Evolutionary conservation across 2,797 vertebrate species (phyloP).

Genomic region (Gallinago nigripennis): DNA sequence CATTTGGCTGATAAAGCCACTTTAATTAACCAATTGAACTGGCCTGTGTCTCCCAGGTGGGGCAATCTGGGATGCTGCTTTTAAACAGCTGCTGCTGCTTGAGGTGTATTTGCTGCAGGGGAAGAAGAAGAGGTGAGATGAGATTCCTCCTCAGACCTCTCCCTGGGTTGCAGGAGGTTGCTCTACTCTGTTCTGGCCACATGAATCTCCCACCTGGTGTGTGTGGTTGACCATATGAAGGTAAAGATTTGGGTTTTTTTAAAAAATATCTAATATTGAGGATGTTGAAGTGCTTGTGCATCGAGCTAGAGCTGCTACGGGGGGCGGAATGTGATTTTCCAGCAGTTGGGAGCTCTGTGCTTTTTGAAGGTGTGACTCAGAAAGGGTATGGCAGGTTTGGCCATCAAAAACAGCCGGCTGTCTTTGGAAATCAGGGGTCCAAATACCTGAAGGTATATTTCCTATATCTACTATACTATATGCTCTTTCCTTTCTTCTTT

Average conservation of each 20-base stretch:
- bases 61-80: background rate
- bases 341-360: background rate
- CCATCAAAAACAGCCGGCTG: background rate
- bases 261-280: background rate
- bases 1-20: background rate
- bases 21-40: constrained; percentile 2
- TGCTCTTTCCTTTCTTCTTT: background rate
- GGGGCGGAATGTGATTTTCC: background rate
- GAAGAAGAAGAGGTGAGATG: background rate
- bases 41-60: background rate
- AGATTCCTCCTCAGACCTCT: too few species aligned
- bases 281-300: background rate
- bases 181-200: background rate
- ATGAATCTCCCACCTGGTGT: background rate
- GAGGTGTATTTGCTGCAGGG: rapidly evolving
- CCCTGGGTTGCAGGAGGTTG: background rate
- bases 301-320: background rate
- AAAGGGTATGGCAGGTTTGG: background rate
- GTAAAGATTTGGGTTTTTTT: background rate
- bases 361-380: background rate
- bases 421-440: background rate
- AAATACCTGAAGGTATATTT: background rate
- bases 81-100: background rate
- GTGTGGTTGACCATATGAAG: background rate
- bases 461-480: background rate